A percentile compares a stretch with the other conserved stretches of the same genome.
Evolutionary conservation across 2,888 invertebrate genomes (phyloP).

Genomic region (Trissoscelio sp.): DNA sequence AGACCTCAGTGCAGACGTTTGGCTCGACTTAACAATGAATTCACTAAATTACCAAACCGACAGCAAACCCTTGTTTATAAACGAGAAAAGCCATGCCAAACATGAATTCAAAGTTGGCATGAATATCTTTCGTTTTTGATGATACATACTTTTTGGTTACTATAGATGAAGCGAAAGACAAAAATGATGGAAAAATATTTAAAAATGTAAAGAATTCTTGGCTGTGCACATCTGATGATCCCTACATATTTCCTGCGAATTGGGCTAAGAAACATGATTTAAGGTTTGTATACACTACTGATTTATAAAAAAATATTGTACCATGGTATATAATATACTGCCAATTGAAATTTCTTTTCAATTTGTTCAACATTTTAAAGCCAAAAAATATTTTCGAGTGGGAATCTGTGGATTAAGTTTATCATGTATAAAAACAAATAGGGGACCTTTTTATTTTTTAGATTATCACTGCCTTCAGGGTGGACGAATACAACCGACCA

Average conservation of each 20-base stretch:
- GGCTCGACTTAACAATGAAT: conserved; percentile 82
- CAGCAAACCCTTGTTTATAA: conserved; percentile 83
- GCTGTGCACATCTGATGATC: conserved; percentile 86
- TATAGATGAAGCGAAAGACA: conserved; percentile 84
- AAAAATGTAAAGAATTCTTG: conserved; percentile 81
- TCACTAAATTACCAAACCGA: too few species aligned
- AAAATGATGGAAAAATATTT: conserved; percentile 39
- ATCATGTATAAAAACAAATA: too few species aligned
- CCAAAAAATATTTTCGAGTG: too few species aligned
- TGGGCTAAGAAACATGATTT: conserved; percentile 85
- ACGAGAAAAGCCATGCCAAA: conserved; percentile 83
- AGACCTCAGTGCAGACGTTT: conserved; percentile 83
- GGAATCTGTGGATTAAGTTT: too few species aligned
- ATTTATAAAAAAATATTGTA: too few species aligned
- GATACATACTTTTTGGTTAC: conserved; percentile 88
- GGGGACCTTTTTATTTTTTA: conserved; percentile 71
- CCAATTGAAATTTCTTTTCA: too few species aligned
- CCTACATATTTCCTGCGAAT: conserved; percentile 87
- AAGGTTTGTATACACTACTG: too few species aligned
- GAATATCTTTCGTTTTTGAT: conserved; percentile 88
- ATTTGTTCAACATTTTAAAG: too few species aligned
- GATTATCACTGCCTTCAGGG: conserved; percentile 84
- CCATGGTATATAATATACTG: too few species aligned
- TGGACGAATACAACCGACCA: conserved; percentile 83
- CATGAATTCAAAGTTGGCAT: conserved; percentile 88